Base-by-base conservation (phyloP, 2,113 vertebrate species). In the Benitochromis conjunctus region DNA sequence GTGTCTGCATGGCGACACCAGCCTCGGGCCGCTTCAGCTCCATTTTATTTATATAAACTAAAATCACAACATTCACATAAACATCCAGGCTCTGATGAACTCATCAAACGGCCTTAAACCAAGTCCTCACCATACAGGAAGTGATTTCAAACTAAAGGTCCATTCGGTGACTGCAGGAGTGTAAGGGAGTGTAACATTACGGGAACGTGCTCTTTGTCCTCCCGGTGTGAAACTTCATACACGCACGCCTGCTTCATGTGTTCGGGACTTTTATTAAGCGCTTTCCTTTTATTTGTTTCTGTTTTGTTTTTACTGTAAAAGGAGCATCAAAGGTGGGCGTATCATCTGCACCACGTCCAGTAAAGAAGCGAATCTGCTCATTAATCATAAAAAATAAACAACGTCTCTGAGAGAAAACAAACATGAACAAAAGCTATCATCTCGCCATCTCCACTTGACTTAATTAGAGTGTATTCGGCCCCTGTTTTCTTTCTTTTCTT, bases 391-490 rank as follows among this genome's bases (percentile, higher is more conserved):
- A 74, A 89, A 66, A 64, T 51, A 60, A 92, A 29, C 54, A 91
- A 7, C 48, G 19, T 79, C 29, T 80, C 18, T 3, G 3, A 90
- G 78, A 89, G 91, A 57, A 89, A 90, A 85, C 64, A 71, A 71
- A 66, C 11, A 55, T 13, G 80, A 82, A 89, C 46, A 56, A 55
- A 89, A 43, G 14, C 9, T 26, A 31, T 4, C 26, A 69, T 76
- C 46, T 34, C 46, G n/a, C 79, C 54, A 54, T 71, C 19, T 48
- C 29, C 43, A 26, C 26, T 24, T 21, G 43, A 54, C 46, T 89
- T 90, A 91, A 93, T 93, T 87, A 79, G 29, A 71, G 66, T 60
- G 31, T 58, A 5, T 43, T 31, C 26, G 81, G 34, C 60, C 55
- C 41, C 19, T 5, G 1, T 79, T 83, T 51, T 78, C 16, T 29